phyloP scores from a whole-genome alignment of 2,797 vertebrate species.

The Nasua narica region DNA sequence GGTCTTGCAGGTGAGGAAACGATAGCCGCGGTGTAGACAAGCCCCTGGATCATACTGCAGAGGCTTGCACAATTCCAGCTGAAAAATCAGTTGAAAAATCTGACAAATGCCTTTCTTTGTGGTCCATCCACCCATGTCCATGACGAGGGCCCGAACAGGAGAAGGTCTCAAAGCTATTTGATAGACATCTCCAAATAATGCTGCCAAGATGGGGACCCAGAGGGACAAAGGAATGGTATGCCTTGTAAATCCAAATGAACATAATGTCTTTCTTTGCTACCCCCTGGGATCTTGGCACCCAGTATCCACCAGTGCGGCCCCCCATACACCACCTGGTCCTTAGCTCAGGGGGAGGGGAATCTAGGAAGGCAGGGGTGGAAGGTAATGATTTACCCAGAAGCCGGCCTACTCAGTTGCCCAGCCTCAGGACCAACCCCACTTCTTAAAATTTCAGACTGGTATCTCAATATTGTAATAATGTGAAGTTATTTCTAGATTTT shows the following conservation, averaged over 20 bases:
- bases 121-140: conserved; percentile 42
- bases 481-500: neutral
- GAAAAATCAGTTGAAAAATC: conserved; percentile 65
- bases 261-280: neutral
- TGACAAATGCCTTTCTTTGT: conserved; percentile 43
- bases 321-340: neutral
- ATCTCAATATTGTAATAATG: neutral
- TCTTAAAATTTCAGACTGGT: neutral
- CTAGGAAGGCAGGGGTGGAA: neutral
- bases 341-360: neutral
- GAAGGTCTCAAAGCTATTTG: conserved; percentile 31
- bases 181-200: conserved; percentile 28
- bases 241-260: neutral
- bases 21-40: neutral
- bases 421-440: neutral
- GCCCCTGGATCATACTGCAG: neutral
- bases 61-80: conserved; percentile 57
- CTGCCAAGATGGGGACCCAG: neutral
- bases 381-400: neutral
- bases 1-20: neutral
- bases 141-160: conserved; percentile 36
- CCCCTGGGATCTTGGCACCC: neutral
- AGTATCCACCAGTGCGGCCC: neutral
- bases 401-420: neutral
- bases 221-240: neutral